Percentiles rank a stretch among this genome's conserved stretches.
phyloP scores from a whole-genome alignment of 2,888 invertebrate species.

The Margaritifera margaritifera region DNA sequence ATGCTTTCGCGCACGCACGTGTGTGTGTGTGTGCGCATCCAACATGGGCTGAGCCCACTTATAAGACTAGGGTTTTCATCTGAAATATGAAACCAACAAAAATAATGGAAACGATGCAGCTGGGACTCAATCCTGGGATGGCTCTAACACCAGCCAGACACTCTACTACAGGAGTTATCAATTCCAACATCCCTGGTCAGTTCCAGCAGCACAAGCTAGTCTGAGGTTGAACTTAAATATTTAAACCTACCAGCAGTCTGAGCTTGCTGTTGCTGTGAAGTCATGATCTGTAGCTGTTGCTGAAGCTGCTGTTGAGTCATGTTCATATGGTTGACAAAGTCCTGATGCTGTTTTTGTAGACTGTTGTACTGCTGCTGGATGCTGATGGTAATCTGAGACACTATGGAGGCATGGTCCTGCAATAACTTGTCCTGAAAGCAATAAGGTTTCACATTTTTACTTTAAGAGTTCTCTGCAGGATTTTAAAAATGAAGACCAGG shows the following conservation, averaged over 20 bases:
- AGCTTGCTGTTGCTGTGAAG: constrained; percentile 44
- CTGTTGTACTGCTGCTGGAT: constrained; percentile 87
- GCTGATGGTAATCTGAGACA: constrained; percentile 83
- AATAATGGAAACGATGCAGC: no score
- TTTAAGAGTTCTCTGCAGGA: neutral
- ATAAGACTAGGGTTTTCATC: no score
- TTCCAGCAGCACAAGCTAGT: no score
- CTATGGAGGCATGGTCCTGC: constrained; percentile 84
- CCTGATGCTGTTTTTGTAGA: constrained; percentile 95
- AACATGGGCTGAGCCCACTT: no score
- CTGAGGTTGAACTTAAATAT: neutral
- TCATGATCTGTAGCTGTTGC: constrained; percentile 63
- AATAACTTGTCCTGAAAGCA: constrained; percentile 80
- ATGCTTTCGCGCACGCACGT: no score
- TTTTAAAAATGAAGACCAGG: no score
- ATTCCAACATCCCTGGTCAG: no score
- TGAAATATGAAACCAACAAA: no score
- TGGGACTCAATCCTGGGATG: no score
- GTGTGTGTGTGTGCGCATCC: no score
- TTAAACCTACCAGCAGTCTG: constrained; percentile 38
- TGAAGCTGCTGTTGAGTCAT: constrained; percentile 73
- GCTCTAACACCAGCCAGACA: no score
- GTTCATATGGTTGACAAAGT: constrained; percentile 90
- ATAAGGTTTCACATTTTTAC: neutral
- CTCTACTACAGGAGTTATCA: no score